Evolutionary conservation across 2,888 invertebrate genomes (phyloP), one percentile per base, ranked within the genome.

Genomic region (Coelopa pilipes): DNA sequence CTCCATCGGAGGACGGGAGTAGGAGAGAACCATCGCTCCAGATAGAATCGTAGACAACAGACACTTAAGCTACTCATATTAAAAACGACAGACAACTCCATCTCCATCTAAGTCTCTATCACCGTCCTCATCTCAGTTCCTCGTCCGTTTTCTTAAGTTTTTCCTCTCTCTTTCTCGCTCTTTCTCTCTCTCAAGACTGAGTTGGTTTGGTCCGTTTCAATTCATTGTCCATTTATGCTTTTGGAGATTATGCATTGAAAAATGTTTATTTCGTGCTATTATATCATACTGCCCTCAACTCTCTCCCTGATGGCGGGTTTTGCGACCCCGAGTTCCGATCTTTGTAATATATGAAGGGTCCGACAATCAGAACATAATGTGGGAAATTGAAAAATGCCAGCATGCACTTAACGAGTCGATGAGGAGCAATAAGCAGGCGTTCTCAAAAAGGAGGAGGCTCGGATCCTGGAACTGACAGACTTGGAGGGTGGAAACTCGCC

Each of bases 11-110:
- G 4, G 34, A 7, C 34, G 34, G 53, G 13, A 4, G 53, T 53
- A 11, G n/a, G 53, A 53, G n/a, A 24, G 65, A 49, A 21, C 21
- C 66, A 66, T 15, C 21, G 66, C 66, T 17, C 50, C 66, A 49
- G 50, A 66, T 49, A 24, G 50, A 50, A 66, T 24, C 45, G 66
- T 49, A 57, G 59, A 69, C 69, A 69, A 69, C 45, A 46, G 59
- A 53, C 69, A 69, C 59, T 68, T 68, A 68, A 68, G 68, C 68
- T 46, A 68, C 57, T 68, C 68, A 57, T 68, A 68, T 68, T 68
- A 57, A 68, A 65, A 68, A 57, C n/a, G 57, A 46, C 46, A 59
- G 34, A 69, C 47, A 17, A 47, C 13, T 34, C 34, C 7, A 34
- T 2, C 34, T 34, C 34, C 34, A 34, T 34, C 34, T 34, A 55